Evolutionary conservation across 1,140 invertebrate genomes (phyloP).

Genomic region (Drosophila lini): DNA sequence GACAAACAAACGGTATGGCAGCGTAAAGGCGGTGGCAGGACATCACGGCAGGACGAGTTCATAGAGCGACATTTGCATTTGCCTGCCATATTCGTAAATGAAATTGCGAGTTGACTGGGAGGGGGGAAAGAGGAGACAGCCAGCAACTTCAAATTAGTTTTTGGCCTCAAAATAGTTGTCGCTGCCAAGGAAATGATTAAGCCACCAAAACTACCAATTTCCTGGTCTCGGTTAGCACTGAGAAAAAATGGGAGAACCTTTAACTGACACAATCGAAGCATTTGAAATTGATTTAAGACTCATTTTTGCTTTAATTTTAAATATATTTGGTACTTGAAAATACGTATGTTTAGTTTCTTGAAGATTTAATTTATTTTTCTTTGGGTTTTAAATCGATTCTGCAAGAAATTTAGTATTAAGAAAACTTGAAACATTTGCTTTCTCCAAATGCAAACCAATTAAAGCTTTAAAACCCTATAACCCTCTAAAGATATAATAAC

Average conservation of each 20-base stretch:
- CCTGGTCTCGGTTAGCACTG: background rate
- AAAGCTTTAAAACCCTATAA: too few relatives aligned
- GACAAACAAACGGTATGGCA: slow-evolving; percentile 30
- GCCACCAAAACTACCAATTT: slow-evolving; percentile 40
- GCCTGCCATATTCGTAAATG: slow-evolving; percentile 81
- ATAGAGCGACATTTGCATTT: slow-evolving; percentile 80
- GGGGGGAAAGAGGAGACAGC: slow-evolving; percentile 16
- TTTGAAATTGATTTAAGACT: background rate
- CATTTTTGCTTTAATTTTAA: background rate
- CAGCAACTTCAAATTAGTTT: slow-evolving; percentile 77
- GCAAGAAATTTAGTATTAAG: too few relatives aligned
- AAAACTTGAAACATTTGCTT: too few relatives aligned
- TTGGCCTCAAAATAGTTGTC: slow-evolving; percentile 62
- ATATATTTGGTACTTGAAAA: background rate
- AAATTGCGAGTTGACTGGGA: slow-evolving; percentile 46
- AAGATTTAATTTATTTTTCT: too few relatives aligned
- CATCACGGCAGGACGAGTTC: slow-evolving; percentile 70
- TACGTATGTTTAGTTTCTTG: too few relatives aligned
- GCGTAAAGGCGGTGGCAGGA: slow-evolving; percentile 12
- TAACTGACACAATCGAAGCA: background rate
- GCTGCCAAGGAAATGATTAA: slow-evolving; percentile 71
- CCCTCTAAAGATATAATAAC: background rate
- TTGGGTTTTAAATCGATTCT: too few relatives aligned
- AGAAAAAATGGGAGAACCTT: background rate
- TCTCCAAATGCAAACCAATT: too few relatives aligned